Conservation (phyloP, 2,113 vertebrate species). For the Delphinus delphis region DNA sequence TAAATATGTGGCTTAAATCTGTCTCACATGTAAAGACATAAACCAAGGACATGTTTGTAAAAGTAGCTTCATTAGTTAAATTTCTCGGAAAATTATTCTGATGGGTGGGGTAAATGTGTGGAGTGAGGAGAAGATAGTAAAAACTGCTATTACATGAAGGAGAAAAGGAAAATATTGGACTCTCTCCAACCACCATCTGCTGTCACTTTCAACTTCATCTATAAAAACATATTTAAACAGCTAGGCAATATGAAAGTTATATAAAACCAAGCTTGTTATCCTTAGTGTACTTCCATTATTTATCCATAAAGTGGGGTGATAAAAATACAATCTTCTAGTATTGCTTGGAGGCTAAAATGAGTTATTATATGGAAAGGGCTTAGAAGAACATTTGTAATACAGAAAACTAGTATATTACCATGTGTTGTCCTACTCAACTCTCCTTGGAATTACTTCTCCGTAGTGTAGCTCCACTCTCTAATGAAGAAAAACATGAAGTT, state of each 20-base stretch:
- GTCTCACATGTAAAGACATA: neutral
- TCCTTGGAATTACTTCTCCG: neutral
- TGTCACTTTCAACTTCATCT: conserved; percentile 56
- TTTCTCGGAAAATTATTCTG: conserved; percentile 6
- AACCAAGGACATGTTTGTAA: neutral
- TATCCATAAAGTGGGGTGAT: neutral
- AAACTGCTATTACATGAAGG: conserved; percentile 43
- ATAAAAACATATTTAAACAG: conserved; percentile 60
- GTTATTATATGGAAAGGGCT: neutral
- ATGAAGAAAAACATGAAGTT: neutral
- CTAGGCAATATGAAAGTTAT: conserved; percentile 35
- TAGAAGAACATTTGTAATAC: neutral
- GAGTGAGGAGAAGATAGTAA: neutral
- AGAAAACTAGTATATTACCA: neutral
- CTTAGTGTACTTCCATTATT: neutral
- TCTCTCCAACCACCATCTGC: conserved; percentile 55
- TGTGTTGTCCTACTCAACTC: neutral
- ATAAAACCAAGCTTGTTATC: neutral
- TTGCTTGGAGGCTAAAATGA: neutral
- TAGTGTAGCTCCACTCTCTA: neutral
- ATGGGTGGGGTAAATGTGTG: neutral
- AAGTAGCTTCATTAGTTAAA: neutral
- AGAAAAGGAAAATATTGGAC: conserved; percentile 42
- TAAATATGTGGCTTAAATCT: neutral
- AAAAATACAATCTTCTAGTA: neutral